Conservation (phyloP, 2,888 invertebrate genomes). For the Myopa tessellatipennis region DNA sequence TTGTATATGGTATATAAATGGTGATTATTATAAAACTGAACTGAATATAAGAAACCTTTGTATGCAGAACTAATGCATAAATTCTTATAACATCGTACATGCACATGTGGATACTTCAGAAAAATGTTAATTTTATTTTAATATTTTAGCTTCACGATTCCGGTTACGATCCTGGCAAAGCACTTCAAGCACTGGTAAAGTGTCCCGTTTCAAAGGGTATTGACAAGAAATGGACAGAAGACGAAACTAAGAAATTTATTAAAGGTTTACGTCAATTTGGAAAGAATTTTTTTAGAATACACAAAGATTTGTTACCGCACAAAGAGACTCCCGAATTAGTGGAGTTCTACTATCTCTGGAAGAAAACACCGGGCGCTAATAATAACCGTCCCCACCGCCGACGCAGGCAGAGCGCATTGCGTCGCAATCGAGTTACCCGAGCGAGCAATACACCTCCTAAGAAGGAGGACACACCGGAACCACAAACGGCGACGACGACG, state of each 20-base stretch:
- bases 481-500: slow-evolving; percentile 67
- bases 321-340: slow-evolving; percentile 98
- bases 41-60: no score
- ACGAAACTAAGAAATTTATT: slow-evolving; percentile 97
- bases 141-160: slow-evolving; percentile 86
- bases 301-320: slow-evolving; percentile 94
- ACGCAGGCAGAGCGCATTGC: slow-evolving; percentile 85
- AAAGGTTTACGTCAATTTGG: slow-evolving; percentile 98
- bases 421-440: slow-evolving; percentile 88
- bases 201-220: slow-evolving; percentile 97
- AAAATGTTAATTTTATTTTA: background rate
- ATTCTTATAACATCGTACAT: background rate
- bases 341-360: slow-evolving; percentile 99
- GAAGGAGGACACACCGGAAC: slow-evolving; percentile 79
- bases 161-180: slow-evolving; percentile 96
- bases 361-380: slow-evolving; percentile 98
- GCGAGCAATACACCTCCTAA: slow-evolving; percentile 81
- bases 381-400: slow-evolving; percentile 95
- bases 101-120: background rate
- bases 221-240: slow-evolving; percentile 98
- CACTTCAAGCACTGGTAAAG: slow-evolving; percentile 95
- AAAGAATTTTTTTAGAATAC: slow-evolving; percentile 98
- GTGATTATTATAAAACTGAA: no score
- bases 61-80: background rate
- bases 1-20: no score